phyloP scores from a whole-genome alignment of 2,797 vertebrate genomes.

The Gila robusta region DNA sequence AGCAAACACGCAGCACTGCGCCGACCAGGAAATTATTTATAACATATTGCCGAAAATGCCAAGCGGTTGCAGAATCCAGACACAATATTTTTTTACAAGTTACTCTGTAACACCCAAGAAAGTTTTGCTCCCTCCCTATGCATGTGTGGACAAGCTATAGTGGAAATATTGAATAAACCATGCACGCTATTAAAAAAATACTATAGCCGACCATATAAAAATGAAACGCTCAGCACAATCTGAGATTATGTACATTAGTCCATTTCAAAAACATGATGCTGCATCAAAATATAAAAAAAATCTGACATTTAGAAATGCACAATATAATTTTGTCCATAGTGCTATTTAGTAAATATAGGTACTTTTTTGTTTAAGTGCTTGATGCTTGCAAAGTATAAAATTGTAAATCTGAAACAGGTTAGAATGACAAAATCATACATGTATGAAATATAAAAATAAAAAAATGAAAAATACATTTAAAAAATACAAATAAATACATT shows the following conservation, averaged over 20 bases:
- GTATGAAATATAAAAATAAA: too few relatives aligned
- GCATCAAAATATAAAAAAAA: neutral
- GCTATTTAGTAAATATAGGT: neutral
- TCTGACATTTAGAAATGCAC: neutral
- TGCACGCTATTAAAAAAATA: slow-evolving; percentile 15
- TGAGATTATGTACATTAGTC: slow-evolving; percentile 43
- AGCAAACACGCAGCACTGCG: slow-evolving; percentile 74
- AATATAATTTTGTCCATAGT: neutral
- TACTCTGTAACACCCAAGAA: slow-evolving; percentile 75
- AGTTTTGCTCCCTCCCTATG: slow-evolving; percentile 66
- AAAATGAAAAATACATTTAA: neutral
- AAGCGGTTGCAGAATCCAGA: slow-evolving; percentile 77
- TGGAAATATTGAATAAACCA: slow-evolving; percentile 54
- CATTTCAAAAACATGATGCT: slow-evolving; percentile 48
- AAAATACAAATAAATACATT: neutral
- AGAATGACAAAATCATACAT: neutral
- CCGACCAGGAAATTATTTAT: slow-evolving; percentile 80
- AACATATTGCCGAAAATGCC: slow-evolving; percentile 81
- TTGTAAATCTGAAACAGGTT: neutral
- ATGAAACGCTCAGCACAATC: slow-evolving; percentile 37
- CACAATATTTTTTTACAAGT: slow-evolving; percentile 75
- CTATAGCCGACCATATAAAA: neutral
- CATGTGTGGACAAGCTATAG: slow-evolving; percentile 62
- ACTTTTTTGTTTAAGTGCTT: neutral
- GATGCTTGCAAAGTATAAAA: neutral